These are phyloP conservation scores for Colossoma macropomum DNA, from an alignment of 2,113 vertebrate species.

Conservation along the genomic window DNA sequence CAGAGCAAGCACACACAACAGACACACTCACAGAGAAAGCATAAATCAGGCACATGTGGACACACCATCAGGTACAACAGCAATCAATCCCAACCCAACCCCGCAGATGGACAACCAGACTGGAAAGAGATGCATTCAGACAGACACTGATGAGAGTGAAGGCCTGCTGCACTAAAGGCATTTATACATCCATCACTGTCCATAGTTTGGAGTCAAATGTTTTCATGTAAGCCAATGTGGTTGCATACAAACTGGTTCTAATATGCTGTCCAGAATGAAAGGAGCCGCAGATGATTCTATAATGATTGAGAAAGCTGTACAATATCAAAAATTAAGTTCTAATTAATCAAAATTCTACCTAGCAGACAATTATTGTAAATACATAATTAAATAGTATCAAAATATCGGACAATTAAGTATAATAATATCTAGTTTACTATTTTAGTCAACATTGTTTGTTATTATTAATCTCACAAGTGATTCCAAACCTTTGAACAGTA, in stretches of 20 bases:
- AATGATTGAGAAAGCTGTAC: no score
- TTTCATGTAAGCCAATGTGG: not conserved
- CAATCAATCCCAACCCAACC: not conserved
- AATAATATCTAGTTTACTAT: no score
- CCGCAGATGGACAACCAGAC: not conserved
- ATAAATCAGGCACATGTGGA: not conserved
- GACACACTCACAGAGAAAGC: not conserved
- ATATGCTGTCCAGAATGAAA: no score
- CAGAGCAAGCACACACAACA: conserved; percentile 16
- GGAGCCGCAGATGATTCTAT: no score
- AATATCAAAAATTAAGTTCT: no score
- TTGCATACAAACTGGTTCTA: no score
- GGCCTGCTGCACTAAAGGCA: not conserved
- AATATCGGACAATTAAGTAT: no score
- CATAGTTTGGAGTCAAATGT: not conserved
- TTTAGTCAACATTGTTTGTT: no score
- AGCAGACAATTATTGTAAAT: no score
- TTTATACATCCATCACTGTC: not conserved
- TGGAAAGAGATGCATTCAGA: conserved; percentile 28
- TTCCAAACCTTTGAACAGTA: not conserved
- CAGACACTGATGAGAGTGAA: conserved; percentile 8
- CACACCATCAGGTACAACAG: not conserved
- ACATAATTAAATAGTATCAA: no score
- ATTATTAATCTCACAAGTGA: no score
- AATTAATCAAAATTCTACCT: no score